Percentiles rank a stretch among this genome's conserved stretches.
These are phyloP conservation scores for Drosophila persimilis DNA, from an alignment of 1,140 invertebrate genomes.

Conservation along the genomic window DNA sequence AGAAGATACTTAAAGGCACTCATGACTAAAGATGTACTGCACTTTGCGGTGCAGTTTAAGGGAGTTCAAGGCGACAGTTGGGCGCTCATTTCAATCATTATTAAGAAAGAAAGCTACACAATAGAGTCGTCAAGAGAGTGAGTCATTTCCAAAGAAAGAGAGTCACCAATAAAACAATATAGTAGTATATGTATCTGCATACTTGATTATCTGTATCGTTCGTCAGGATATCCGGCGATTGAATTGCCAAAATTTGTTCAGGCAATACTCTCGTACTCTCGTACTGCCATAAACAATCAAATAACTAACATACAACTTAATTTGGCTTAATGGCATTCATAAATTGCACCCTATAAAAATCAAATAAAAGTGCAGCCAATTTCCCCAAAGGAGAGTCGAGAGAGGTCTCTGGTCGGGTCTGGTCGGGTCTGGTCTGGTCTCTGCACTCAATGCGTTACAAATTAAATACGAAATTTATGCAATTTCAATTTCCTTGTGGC, in stretches of 20 bases:
- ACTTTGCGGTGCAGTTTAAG: too few species aligned
- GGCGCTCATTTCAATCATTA: too few species aligned
- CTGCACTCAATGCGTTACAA: slow-evolving; percentile 42
- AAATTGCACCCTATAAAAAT: slow-evolving; percentile 75
- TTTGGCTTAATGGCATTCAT: slow-evolving; percentile 66
- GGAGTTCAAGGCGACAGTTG: too few species aligned
- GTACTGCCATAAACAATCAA: slow-evolving; percentile 26
- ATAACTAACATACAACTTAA: slow-evolving; percentile 55
- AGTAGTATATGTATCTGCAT: background rate
- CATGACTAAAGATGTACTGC: too few species aligned
- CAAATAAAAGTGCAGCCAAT: slow-evolving; percentile 57
- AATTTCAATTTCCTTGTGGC: slow-evolving; percentile 78
- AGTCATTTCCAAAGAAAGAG: too few species aligned
- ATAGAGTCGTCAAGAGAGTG: background rate
- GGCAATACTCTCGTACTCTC: too few species aligned
- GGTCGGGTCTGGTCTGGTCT: too few species aligned
- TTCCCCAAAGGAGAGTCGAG: slow-evolving; percentile 9
- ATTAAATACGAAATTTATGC: slow-evolving; percentile 68
- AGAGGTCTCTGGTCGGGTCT: too few species aligned
- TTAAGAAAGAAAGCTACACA: background rate
- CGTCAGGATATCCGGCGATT: slow-evolving; percentile 5
- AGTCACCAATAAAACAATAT: too few species aligned
- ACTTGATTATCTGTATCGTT: background rate
- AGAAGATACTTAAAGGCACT: too few species aligned
- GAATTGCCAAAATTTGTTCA: background rate